These are phyloP conservation scores for Drosophila repleta DNA, from an alignment of 1,140 invertebrate species.

Conservation along the genomic window DNA sequence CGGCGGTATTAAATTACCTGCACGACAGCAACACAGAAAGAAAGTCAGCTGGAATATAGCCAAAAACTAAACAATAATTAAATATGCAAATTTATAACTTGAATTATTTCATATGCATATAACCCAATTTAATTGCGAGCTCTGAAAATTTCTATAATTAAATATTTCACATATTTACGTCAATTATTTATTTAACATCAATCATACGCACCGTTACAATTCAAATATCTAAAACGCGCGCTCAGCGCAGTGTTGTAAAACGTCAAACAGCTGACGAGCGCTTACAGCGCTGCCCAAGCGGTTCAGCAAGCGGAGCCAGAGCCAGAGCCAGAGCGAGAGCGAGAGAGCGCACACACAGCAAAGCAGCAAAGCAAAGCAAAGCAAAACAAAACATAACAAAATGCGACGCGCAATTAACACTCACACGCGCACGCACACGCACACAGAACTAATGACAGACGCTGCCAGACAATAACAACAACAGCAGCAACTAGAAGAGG, in stretches of 20 bases:
- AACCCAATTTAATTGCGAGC: not conserved
- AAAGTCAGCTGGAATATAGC: not conserved
- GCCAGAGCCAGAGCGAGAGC: not conserved
- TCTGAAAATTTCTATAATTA: not conserved
- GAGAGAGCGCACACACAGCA: not conserved
- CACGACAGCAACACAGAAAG: not conserved
- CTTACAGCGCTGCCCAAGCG: slow-evolving; percentile 42
- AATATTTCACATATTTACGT: slow-evolving; percentile 11
- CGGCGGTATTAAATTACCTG: slow-evolving; percentile 37
- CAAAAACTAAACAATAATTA: slow-evolving; percentile 9
- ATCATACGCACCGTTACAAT: slow-evolving; percentile 61
- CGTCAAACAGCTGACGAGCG: slow-evolving; percentile 5
- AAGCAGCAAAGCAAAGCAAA: slow-evolving; percentile 8
- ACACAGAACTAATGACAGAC: slow-evolving; percentile 39
- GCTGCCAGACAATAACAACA: slow-evolving; percentile 28
- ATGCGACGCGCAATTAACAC: slow-evolving; percentile 43
- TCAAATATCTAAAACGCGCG: slow-evolving; percentile 47
- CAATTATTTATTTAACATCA: slow-evolving; percentile 26
- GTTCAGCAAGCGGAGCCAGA: slow-evolving; percentile 26
- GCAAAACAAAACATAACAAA: slow-evolving; percentile 55
- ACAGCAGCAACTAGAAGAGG: slow-evolving; percentile 28
- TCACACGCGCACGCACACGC: slow-evolving; percentile 15
- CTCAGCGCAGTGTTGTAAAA: slow-evolving; percentile 55
- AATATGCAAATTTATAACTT: not conserved
- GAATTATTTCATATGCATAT: not conserved